A percentile compares a stretch with the other conserved stretches of the same genome.
Evolutionary conservation across 2,113 vertebrate genomes (phyloP).

Genomic region (crab-eating macaque (Macaca fascicularis)): DNA sequence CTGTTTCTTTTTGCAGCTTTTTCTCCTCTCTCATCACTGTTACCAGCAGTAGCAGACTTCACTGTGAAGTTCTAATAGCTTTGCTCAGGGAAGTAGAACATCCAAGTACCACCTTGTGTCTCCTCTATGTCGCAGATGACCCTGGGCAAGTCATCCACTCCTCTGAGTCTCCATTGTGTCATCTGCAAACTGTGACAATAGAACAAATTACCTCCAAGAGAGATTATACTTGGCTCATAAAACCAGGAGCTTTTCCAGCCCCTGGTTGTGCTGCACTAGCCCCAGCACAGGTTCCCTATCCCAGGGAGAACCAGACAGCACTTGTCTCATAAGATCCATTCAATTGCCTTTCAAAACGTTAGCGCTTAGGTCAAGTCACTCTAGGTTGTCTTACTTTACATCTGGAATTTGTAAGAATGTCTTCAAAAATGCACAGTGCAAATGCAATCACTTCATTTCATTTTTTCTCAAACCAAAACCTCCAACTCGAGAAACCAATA

Average conservation of each 20-base stretch:
- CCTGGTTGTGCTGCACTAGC: background rate
- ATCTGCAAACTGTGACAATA: background rate
- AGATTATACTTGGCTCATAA: background rate
- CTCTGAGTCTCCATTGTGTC: background rate
- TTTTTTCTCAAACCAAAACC: constrained; percentile 2
- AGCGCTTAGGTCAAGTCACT: background rate
- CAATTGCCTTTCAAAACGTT: background rate
- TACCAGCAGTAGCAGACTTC: background rate
- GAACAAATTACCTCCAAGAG: background rate
- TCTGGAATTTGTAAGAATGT: background rate
- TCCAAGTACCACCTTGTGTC: background rate
- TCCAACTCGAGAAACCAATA: background rate
- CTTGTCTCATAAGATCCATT: background rate
- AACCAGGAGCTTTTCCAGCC: background rate
- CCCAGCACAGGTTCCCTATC: background rate
- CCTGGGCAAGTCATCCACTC: background rate
- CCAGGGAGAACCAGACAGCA: background rate
- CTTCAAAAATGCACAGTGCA: background rate
- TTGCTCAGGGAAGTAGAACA: background rate
- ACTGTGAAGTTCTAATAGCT: background rate
- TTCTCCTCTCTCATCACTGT: background rate
- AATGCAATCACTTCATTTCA: background rate
- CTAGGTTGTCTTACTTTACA: background rate
- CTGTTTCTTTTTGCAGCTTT: background rate
- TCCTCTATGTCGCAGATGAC: background rate